A percentile compares a stretch with the other conserved stretches of the same genome.
phyloP scores from a whole-genome alignment of 2,797 vertebrate species.

The Malurus splendens region DNA sequence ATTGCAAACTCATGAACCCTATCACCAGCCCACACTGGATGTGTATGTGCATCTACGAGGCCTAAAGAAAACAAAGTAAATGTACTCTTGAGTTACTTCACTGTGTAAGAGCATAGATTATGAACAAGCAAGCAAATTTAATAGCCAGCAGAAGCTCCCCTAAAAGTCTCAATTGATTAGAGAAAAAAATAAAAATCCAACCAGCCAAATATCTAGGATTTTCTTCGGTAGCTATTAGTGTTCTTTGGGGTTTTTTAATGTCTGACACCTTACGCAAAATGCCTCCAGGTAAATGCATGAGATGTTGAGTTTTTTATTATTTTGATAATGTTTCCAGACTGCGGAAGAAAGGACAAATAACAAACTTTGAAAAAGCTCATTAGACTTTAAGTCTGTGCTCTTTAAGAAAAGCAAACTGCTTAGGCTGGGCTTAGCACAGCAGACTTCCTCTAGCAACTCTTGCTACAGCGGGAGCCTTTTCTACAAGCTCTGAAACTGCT shows the following conservation, averaged over 20 bases:
- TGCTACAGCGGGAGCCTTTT: not conserved
- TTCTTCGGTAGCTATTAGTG: not conserved
- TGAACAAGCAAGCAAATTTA: not conserved
- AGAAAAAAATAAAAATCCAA: not conserved
- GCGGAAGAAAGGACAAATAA: not conserved
- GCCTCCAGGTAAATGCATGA: not conserved
- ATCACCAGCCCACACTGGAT: constrained; percentile 96
- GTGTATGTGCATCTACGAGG: constrained; percentile 92
- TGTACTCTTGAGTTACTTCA: not conserved
- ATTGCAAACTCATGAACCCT: constrained; percentile 95
- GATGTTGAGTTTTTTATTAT: not conserved
- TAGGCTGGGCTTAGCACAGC: not conserved
- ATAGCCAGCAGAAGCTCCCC: not conserved
- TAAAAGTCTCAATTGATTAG: not conserved
- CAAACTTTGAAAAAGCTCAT: not conserved
- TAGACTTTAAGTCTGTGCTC: not conserved
- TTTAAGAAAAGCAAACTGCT: not conserved
- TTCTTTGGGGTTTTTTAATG: not conserved
- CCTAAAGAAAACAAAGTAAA: constrained; percentile 73
- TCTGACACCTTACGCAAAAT: not conserved
- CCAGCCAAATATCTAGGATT: not conserved
- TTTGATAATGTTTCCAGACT: not conserved
- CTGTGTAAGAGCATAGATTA: not conserved
- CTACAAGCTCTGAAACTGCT: not conserved
- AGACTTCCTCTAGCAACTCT: not conserved